Base-by-base conservation (phyloP, 1,140 invertebrate species). In the Littorina saxatilis region DNA sequence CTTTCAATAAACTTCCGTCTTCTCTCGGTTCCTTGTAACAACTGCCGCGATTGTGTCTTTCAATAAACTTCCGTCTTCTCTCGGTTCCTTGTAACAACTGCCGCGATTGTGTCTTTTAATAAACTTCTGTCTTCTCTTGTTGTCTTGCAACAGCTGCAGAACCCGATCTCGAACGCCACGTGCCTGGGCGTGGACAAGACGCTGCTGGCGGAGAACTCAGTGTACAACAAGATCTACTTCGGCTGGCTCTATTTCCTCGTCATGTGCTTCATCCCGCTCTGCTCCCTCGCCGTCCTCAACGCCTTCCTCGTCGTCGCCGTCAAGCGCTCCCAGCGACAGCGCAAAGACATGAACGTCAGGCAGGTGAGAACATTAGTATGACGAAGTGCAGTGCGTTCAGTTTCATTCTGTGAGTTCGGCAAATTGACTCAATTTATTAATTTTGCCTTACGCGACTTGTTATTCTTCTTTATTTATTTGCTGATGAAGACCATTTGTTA, bases 241-340 rank as follows among this genome's bases (percentile, higher is more conserved):
- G 95, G 97, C 87, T 98, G 97, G 96, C 94, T 97, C 91, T 98
- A 99, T 91, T 94, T 99, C 76, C 94, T 98, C 72, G 95, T 98
- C 82, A 97, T 98, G 94, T 98, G 98, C 92, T 95, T 97, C 80
- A 94, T 98, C 79, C 98, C 98, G 15, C 97, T 99, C 89, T 93
- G 95, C 35, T 94, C 95, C 68, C 93, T 99, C 63, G 96, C 96
- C 35, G 95, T 97, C 52, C 95, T 99, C 82, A 99, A 99, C 92
- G 94, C 95, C 63, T 95, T 96, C 89, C 98, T 99, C 87, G 98
- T 98, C 55, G 78, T 87, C 35, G 91, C 92, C 0, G 91, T 94
- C 0, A 91, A 91, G 70, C 82, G 85, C 29, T 92, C 92, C 9
- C 83, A 85, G 78, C 82, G 84, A 29, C 88, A 92, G 70, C 85